These are phyloP conservation scores for Thamnophis elegans DNA, from an alignment of 2,797 vertebrate genomes.

Conservation along the genomic window DNA sequence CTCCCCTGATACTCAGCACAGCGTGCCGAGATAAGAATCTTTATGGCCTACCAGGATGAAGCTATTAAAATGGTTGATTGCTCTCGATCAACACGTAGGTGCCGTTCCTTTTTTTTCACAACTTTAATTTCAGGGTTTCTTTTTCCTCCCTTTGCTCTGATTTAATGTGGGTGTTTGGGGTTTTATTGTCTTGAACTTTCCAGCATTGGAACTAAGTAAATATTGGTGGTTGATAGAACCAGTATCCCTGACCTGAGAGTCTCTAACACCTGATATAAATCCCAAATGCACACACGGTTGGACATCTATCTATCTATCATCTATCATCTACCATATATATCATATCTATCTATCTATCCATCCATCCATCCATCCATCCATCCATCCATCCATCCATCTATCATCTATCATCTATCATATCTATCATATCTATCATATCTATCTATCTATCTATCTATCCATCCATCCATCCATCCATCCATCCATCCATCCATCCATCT, in stretches of 20 bases:
- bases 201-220: neutral
- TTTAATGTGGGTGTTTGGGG: neutral
- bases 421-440: too few species aligned
- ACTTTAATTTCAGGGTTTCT: neutral
- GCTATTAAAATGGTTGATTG: neutral
- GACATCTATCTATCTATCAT: too few species aligned
- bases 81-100: neutral
- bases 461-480: too few species aligned
- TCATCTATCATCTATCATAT: too few species aligned
- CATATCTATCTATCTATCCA: too few species aligned
- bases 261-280: neutral
- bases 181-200: neutral
- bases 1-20: neutral
- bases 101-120: neutral
- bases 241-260: neutral
- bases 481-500: too few species aligned
- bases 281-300: neutral
- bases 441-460: too few species aligned
- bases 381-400: too few species aligned
- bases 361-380: too few species aligned
- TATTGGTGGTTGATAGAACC: neutral
- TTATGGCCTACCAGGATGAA: neutral
- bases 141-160: neutral
- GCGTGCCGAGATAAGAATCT: neutral
- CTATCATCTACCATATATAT: too few species aligned